Evolutionary conservation across 2,888 invertebrate genomes (phyloP).

Genomic region (Meteorus cinctellus): DNA sequence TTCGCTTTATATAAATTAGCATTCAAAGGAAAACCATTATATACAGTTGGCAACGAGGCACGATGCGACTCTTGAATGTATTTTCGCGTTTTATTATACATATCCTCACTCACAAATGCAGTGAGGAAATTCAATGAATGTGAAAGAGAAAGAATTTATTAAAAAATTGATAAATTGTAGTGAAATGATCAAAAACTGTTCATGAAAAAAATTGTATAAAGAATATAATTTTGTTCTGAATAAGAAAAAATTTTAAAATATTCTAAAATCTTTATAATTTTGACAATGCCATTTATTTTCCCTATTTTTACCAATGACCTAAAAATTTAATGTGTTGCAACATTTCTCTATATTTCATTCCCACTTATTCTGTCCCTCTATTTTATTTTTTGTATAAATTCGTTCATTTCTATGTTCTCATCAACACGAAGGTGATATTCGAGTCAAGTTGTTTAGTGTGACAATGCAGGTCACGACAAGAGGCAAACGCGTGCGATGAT

Average conservation of each 20-base stretch:
- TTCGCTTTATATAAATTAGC: conserved; percentile 47
- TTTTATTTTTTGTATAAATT: background rate
- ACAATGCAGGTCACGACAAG: conserved; percentile 32
- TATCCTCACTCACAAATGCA: background rate
- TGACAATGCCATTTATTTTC: background rate
- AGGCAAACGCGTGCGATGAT: conserved; percentile 43
- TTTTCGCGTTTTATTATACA: too few relatives aligned
- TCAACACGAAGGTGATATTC: conserved; percentile 28
- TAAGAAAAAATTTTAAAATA: background rate
- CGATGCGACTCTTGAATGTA: too few relatives aligned
- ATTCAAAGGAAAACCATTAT: conserved; percentile 53
- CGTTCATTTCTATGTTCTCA: background rate
- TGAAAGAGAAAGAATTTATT: background rate
- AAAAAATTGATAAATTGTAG: background rate
- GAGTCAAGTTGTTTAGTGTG: background rate
- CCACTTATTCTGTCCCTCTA: background rate
- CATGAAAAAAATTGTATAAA: too few relatives aligned
- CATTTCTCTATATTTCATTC: background rate
- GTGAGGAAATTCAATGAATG: background rate
- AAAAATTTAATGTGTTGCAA: conserved; percentile 4
- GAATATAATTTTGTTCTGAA: too few relatives aligned
- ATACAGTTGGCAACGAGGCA: too few relatives aligned
- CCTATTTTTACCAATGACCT: background rate
- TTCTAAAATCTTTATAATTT: background rate
- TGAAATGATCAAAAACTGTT: background rate